Base-by-base conservation (phyloP, 2,797 vertebrate genomes). In the Enoplosus armatus region DNA sequence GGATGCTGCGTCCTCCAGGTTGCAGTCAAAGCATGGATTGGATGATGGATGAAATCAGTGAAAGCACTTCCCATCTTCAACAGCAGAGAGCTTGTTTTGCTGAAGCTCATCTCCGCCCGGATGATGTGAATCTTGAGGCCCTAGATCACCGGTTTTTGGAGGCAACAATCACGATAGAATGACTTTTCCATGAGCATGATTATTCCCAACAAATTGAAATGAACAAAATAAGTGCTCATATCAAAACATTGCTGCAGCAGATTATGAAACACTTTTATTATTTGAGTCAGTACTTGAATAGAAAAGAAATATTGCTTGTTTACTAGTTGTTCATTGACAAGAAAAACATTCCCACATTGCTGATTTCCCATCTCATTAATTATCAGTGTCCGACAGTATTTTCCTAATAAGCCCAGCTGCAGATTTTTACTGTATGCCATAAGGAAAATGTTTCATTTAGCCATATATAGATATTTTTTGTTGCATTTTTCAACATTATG, bases 11-110 rank as follows among this genome's bases (percentile, higher is more conserved):
- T 80, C 69, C 77, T 75, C 74, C 72, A 83, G 68, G 48, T 53
- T 54, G 64, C 51, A 71, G 68, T 72, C 66, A 63, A 33, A 77
- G 47, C 58, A 67, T 53, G 63, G 70, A 85, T 48, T 45, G 81
- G 53, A 67, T 83, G 82, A 84, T 84, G 74, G 79, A 87, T 87
- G 55, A 51, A 84, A 76, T 77, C 60, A 48, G 47, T 12, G 53
- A 60, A 70, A 79, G 71, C 41, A 61, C 53, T 60, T 75, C 39
- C 60, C 60, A 53, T 62, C 50, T 60, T 74, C 65, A 55, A 20
- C 56, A 47, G 60, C 61, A 53, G 31, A 68, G 68, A 75, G 70
- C 61, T 69, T 68, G 59, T 64, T 80, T 80, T 75, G 24, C 39
- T 27, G 55, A 74, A 63, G 71, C 55, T 77, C 63, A 55, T 70